Conservation (phyloP, 1,140 invertebrate species). For the Aphidius ervi region DNA sequence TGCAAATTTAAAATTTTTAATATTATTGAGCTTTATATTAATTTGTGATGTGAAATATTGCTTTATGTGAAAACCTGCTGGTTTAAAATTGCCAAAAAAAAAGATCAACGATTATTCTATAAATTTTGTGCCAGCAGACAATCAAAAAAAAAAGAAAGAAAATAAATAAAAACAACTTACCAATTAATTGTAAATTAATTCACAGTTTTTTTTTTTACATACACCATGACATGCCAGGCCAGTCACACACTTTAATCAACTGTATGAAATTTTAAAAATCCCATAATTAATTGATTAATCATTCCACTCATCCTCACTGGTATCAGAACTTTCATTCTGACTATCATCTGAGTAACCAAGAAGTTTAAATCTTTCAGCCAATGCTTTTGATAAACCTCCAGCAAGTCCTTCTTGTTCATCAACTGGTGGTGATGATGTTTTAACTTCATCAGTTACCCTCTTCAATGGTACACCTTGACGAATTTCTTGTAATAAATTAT, state of each 20-base stretch:
- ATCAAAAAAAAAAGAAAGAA: too few relatives aligned
- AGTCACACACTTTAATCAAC: not conserved
- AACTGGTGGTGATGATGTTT: conserved; percentile 30
- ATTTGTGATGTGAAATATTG: too few relatives aligned
- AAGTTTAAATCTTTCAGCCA: conserved; percentile 67
- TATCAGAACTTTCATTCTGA: conserved; percentile 58
- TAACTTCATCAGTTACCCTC: conserved; percentile 52
- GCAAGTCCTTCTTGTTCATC: conserved; percentile 62
- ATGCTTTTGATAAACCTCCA: conserved; percentile 70
- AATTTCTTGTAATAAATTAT: conserved; percentile 75
- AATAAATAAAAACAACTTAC: too few relatives aligned
- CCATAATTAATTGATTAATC: conserved; percentile 32
- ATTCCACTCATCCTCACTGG: conserved; percentile 68
- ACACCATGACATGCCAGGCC: too few relatives aligned
- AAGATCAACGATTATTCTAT: too few relatives aligned
- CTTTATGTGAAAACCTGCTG: too few relatives aligned
- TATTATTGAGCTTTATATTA: too few relatives aligned
- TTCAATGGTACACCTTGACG: conserved; percentile 72
- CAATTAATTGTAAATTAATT: too few relatives aligned
- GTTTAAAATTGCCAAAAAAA: too few relatives aligned
- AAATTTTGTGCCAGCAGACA: too few relatives aligned
- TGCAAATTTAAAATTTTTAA: too few relatives aligned
- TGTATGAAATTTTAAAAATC: not conserved
- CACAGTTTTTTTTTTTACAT: too few relatives aligned
- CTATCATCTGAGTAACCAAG: conserved; percentile 60